A percentile compares a stretch with the other conserved stretches of the same genome.
Conservation (phyloP, 2,888 invertebrate species). For the Dimorphilus gyrociliatus region DNA sequence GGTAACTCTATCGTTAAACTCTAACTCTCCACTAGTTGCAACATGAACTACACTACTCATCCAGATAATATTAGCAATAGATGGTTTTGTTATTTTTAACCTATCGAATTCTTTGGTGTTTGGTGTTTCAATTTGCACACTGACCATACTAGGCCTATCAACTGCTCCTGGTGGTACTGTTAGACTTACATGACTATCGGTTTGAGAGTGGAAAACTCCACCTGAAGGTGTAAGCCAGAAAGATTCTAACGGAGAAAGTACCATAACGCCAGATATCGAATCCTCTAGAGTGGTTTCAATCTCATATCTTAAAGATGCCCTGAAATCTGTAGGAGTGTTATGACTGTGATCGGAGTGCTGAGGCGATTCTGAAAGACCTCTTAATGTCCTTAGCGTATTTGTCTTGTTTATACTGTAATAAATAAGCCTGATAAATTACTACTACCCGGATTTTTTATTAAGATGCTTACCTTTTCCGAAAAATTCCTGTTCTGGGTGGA, state of each 20-base stretch:
- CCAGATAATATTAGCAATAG: slow-evolving; percentile 19
- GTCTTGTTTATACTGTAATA: slow-evolving; percentile 6
- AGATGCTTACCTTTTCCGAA: too few species aligned
- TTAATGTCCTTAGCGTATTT: slow-evolving; percentile 8
- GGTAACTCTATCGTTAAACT: slow-evolving; percentile 14
- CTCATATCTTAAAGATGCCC: neutral
- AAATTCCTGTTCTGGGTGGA: too few species aligned
- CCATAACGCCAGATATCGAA: too few species aligned
- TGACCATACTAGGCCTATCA: slow-evolving; percentile 14
- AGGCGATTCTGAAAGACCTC: slow-evolving; percentile 4
- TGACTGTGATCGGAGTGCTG: neutral
- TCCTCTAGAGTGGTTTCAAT: too few species aligned
- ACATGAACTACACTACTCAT: slow-evolving; percentile 23
- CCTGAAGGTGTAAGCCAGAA: slow-evolving; percentile 25
- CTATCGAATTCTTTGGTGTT: slow-evolving; percentile 7
- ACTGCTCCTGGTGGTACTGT: slow-evolving; percentile 23
- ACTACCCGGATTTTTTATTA: too few species aligned
- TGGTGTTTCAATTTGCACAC: slow-evolving; percentile 17
- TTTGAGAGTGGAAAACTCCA: slow-evolving; percentile 21
- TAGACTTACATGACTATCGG: slow-evolving; percentile 19
- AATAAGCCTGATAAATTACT: neutral
- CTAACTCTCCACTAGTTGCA: slow-evolving; percentile 8
- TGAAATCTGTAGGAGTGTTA: neutral
- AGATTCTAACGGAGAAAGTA: too few species aligned
- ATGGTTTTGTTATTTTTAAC: slow-evolving; percentile 7